These are phyloP conservation scores for Barbus barbus DNA, from an alignment of 2,113 vertebrate species.

Conservation along the genomic window DNA sequence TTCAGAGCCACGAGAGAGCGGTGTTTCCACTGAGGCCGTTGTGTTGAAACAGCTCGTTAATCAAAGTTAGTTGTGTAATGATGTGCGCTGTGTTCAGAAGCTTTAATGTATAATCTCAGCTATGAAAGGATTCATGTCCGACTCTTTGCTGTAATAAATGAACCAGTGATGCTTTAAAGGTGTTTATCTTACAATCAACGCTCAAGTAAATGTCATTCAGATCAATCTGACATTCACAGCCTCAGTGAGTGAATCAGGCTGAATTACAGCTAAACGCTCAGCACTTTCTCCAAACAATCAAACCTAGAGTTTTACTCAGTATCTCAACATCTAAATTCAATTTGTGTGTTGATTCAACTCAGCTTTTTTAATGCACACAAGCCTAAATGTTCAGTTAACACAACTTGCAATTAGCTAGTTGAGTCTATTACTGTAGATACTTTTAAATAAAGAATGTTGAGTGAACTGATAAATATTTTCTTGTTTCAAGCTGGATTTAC, in stretches of 20 bases:
- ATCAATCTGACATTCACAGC: neutral
- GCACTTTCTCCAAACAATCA: no score
- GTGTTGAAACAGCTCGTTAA: conserved; percentile 3
- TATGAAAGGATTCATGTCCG: neutral
- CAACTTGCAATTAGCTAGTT: no score
- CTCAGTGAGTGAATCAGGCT: neutral
- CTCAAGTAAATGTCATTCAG: neutral
- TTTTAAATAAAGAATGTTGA: no score
- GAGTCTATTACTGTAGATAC: no score
- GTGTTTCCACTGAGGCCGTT: neutral
- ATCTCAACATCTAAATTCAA: no score
- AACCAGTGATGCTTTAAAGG: neutral
- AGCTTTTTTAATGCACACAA: no score
- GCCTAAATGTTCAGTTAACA: no score
- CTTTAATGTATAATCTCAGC: conserved; percentile 3
- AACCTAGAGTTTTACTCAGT: no score
- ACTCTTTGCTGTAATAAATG: conserved; percentile 13
- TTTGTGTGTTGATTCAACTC: no score
- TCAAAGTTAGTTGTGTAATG: neutral
- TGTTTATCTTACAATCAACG: conserved; percentile 2
- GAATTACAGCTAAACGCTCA: no score
- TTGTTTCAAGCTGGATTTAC: no score
- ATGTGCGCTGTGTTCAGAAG: neutral
- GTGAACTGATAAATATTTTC: no score
- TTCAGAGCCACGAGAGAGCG: neutral